Evolutionary conservation across 2,888 invertebrate species (phyloP), one percentile per base, ranked within the genome.

Genomic region (Cryptophagus acutangulus): DNA sequence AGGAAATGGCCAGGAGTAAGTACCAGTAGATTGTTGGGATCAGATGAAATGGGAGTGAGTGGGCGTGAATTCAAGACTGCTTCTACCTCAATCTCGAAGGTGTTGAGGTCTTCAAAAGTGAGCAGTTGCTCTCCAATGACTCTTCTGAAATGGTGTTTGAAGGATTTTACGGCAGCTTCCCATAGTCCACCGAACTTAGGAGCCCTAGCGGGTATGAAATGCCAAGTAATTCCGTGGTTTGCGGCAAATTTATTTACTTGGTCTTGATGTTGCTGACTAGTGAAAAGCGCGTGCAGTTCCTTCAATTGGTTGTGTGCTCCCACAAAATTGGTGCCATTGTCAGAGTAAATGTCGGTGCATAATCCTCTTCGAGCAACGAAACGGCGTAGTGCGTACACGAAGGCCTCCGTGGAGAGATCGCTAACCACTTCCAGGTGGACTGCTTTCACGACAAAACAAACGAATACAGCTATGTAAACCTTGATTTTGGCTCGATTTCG

Each of bases 251-350:
- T 4, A n/a, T 26, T 3, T 4, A n/a, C 3, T 4, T 8, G 3
- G n/a, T 3, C 4, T n/a, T 26, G 26, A 8, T 26, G n/a, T 8
- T 26, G 4, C n/a, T n/a, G 26, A 3, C 3, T 4, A 6, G n/a
- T 3, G n/a, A 26, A 26, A 8, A 26, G 12, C n/a, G n/a, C n/a
- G n/a, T n/a, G n/a, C n/a, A 26, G 12, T 13, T 31, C 16, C 12
- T 13, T 16, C 3, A 31, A 13, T 2, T 16, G 8, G n/a, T 31
- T 31, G n/a, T 31, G 9, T 9, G 31, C 31, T 16, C 31, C 31
- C 3, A 31, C 16, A 10, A 31, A 31, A 16, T 31, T 31, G 14
- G 31, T 31, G 13, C 31, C 31, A 16, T 31, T 31, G n/a, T 31
- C 31, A 10, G 15, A 15, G 16, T 31, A 31, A 8, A 31, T 31